A percentile compares a stretch with the other conserved stretches of the same genome.
Conservation (phyloP, 2,797 vertebrate genomes). For the Hoplostethus atlanticus region DNA sequence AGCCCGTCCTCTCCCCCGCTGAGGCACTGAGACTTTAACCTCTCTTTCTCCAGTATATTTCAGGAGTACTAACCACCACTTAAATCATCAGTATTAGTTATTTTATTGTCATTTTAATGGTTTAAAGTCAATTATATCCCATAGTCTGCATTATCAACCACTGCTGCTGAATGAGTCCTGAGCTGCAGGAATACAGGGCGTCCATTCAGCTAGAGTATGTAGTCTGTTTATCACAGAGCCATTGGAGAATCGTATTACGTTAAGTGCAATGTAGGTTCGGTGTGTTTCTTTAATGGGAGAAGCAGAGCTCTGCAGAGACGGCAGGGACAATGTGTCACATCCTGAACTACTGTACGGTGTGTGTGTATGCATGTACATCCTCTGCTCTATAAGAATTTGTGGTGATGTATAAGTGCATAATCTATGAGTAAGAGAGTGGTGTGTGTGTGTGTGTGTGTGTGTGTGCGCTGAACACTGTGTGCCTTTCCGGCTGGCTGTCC, state of each 20-base stretch:
- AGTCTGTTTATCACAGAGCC: conserved; percentile 12
- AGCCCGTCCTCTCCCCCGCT: conserved; percentile 4
- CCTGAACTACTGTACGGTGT: background rate
- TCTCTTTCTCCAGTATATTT: background rate
- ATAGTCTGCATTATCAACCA: background rate
- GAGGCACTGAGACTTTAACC: background rate
- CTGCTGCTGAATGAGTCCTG: background rate
- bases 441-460: conserved; percentile 9
- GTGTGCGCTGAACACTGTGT: background rate
- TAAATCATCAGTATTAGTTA: background rate
- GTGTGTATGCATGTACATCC: background rate
- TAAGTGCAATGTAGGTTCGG: conserved; percentile 38
- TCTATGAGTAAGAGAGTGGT: background rate
- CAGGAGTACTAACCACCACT: background rate
- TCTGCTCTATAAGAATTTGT: background rate
- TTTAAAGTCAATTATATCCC: background rate
- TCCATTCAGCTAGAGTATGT: background rate
- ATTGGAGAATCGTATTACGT: conserved; percentile 15
- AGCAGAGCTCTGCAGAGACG: conserved; percentile 18
- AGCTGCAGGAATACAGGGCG: background rate
- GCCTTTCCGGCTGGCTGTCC: background rate
- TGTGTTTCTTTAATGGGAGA: conserved; percentile 52
- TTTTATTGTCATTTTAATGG: background rate
- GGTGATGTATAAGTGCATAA: no score
- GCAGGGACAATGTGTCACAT: background rate